These are phyloP conservation scores for Caenorhabditis briggsae DNA, from an alignment of 1,140 invertebrate species.

Conservation along the genomic window DNA sequence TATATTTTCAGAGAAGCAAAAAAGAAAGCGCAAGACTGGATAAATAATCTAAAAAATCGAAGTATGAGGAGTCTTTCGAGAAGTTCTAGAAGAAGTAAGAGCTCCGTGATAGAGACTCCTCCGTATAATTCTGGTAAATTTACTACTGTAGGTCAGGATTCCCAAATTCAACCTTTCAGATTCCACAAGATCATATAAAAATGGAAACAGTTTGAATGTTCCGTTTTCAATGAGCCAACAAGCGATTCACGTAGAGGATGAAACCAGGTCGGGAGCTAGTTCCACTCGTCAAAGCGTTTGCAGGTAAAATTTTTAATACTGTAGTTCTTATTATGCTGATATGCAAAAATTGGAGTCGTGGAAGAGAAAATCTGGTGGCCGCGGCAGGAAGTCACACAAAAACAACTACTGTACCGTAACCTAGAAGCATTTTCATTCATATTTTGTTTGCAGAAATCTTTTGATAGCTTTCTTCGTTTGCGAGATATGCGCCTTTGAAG, in stretches of 20 bases:
- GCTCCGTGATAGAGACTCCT: constrained; percentile 11
- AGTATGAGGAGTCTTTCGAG: constrained; percentile 35
- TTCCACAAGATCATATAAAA: constrained; percentile 26
- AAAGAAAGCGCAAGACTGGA: constrained; percentile 42
- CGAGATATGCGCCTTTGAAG: no score
- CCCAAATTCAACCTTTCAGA: background rate
- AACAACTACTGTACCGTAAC: no score
- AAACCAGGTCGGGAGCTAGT: background rate
- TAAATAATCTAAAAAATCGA: constrained; percentile 38
- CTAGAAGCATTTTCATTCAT: no score
- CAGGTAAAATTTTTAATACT: background rate
- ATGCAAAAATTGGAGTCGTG: no score
- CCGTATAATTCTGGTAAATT: background rate
- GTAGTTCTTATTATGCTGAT: no score
- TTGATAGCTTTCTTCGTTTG: no score
- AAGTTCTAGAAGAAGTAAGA: constrained; percentile 41
- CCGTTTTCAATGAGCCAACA: constrained; percentile 23
- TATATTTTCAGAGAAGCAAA: constrained; percentile 21
- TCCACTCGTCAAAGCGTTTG: constrained; percentile 39
- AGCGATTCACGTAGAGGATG: constrained; percentile 24
- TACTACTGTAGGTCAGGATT: background rate
- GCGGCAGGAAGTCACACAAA: no score
- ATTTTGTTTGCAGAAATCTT: no score
- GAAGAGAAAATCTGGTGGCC: no score
- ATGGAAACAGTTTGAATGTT: constrained; percentile 7